These are phyloP conservation scores for Paraplagusia blochii DNA, from an alignment of 2,113 vertebrate species.

Conservation along the genomic window DNA sequence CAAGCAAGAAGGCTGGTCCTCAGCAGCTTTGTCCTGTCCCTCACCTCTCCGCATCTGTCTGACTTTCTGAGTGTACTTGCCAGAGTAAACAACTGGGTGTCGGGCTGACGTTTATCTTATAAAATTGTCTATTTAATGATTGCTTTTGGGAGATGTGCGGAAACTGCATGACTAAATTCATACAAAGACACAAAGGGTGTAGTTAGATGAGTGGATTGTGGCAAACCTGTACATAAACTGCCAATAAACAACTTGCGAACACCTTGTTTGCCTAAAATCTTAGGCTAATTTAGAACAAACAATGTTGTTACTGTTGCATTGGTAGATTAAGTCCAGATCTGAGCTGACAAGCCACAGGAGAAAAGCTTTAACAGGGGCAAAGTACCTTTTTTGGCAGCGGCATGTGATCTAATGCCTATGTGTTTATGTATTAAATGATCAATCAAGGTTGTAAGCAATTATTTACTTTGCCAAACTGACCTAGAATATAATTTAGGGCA, in stretches of 20 bases:
- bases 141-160: not conserved
- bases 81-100: slow-evolving; percentile 47
- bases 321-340: slow-evolving; percentile 74
- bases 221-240: slow-evolving; percentile 29
- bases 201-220: slow-evolving; percentile 8
- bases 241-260: slow-evolving; percentile 45
- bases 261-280: slow-evolving; percentile 33
- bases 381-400: too few relatives aligned
- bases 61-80: slow-evolving; percentile 55
- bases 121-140: not conserved
- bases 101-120: slow-evolving; percentile 1
- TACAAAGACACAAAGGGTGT: slow-evolving; percentile 11
- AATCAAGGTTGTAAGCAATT: too few relatives aligned
- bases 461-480: too few relatives aligned
- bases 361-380: slow-evolving; percentile 3
- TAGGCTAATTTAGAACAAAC: slow-evolving; percentile 52
- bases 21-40: slow-evolving; percentile 35
- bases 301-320: slow-evolving; percentile 47
- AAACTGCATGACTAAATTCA: slow-evolving; percentile 7
- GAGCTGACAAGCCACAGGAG: slow-evolving; percentile 58
- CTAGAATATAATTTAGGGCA: too few relatives aligned
- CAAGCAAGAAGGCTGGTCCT: slow-evolving; percentile 33
- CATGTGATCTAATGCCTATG: slow-evolving; percentile 3
- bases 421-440: too few relatives aligned
- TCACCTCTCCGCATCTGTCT: slow-evolving; percentile 51